Conservation (phyloP, 2,888 invertebrate species). For the Crioceris asparagi region DNA sequence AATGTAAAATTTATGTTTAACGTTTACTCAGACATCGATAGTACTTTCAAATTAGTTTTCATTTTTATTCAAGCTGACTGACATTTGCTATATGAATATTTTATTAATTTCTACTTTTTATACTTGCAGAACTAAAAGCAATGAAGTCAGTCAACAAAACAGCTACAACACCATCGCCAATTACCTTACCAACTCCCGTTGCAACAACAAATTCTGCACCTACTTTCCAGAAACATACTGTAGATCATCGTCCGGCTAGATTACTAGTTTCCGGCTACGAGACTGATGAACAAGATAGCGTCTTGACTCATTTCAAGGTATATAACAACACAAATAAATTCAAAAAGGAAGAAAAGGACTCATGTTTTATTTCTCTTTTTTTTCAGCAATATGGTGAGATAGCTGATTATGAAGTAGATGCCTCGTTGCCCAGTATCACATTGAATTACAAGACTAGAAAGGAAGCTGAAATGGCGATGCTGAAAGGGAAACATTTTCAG, state of each 20-base stretch:
- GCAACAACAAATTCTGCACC: slow-evolving; percentile 8
- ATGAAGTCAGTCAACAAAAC: slow-evolving; percentile 23
- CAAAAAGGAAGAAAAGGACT: too few relatives aligned
- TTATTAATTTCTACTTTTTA: too few relatives aligned
- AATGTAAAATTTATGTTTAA: too few relatives aligned
- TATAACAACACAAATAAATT: too few relatives aligned
- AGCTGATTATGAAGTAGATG: slow-evolving; percentile 65
- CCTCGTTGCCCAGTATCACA: slow-evolving; percentile 63
- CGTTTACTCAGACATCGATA: too few relatives aligned
- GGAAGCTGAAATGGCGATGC: slow-evolving; percentile 67
- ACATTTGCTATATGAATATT: too few relatives aligned
- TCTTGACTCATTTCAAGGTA: slow-evolving; percentile 77
- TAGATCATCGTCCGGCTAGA: slow-evolving; percentile 79
- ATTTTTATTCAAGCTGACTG: too few relatives aligned
- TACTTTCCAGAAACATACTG: slow-evolving; percentile 43
- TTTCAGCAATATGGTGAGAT: slow-evolving; percentile 78
- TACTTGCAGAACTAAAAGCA: slow-evolving; percentile 18
- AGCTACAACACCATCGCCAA: slow-evolving; percentile 11
- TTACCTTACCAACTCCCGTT: slow-evolving; percentile 2
- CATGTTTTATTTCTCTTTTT: slow-evolving; percentile 8
- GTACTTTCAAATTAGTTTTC: too few relatives aligned
- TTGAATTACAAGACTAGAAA: slow-evolving; percentile 65
- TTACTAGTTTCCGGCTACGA: slow-evolving; percentile 82
- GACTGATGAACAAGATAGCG: slow-evolving; percentile 67
- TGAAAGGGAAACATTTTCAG: slow-evolving; percentile 67